Evolutionary conservation across 2,113 vertebrate genomes (phyloP), one percentile per base, ranked within the genome.

Genomic region (Lepisosteus oculatus): DNA sequence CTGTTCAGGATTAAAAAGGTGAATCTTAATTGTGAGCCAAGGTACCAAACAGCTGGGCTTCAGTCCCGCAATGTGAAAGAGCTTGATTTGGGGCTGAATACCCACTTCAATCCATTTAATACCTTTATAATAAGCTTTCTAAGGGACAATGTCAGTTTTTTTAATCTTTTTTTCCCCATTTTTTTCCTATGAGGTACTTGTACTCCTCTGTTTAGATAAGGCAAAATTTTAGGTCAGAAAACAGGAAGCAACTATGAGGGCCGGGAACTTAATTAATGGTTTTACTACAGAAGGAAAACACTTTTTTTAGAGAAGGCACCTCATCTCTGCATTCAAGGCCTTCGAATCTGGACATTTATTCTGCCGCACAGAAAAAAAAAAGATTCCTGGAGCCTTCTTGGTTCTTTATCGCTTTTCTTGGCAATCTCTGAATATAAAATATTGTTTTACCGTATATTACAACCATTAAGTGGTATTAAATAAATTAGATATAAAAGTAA

Each of bases 81-180:
- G 45, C 74, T 74, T 55, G 45, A 69, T 74, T 61, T 74, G 64
- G 6, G 70, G 29, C 72, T 69, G 67, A 71, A 74, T 66, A 68
- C 66, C 72, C 74, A 62, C 71, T 74, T 55, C 61, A 56, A 64
- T 67, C 62, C 66, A 70, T 70, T 67, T 70, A 78, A 78, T 72
- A 65, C 74, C 71, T 78, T 77, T 72, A 68, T 72, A 74, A 81
- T 69, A 72, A 79, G 74, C 67, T 77, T 74, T 71, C 56, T 57
- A 43, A 14, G 29, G 2, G 67, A 77, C 81, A 75, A 74, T 61
- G 70, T 71, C 65, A 71, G 15, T 41, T 69, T 71, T 51, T 81
- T 75, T 78, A 72, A 57, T 65, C 43, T 44, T 51, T 47, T n/a
- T 45, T 56, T 29, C 1, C 42, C 55, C n/a, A 15, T 44, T 29